phyloP scores from a whole-genome alignment of 1,140 invertebrate species.

The Drosophila kanapiae region DNA sequence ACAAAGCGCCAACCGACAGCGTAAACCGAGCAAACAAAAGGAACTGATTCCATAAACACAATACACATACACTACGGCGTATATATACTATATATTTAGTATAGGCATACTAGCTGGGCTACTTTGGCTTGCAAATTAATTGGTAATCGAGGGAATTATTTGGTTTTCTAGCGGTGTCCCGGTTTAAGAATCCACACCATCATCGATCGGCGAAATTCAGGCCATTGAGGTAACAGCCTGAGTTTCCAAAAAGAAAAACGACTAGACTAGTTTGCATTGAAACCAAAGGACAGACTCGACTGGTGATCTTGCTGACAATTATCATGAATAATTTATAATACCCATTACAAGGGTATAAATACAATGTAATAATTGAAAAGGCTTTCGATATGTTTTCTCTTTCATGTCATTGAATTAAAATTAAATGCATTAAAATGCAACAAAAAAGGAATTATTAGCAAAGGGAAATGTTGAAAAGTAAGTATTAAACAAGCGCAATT shows the following conservation, averaged over 20 bases:
- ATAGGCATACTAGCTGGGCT: background rate
- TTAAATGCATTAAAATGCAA: no score
- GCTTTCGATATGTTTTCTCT: no score
- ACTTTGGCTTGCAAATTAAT: slow-evolving; percentile 19
- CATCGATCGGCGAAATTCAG: background rate
- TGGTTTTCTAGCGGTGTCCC: background rate
- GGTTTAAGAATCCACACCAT: background rate
- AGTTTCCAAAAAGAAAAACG: background rate
- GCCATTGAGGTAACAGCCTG: background rate
- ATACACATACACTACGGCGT: no score
- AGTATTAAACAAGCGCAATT: no score
- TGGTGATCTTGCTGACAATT: no score
- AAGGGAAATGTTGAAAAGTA: background rate
- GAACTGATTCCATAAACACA: background rate
- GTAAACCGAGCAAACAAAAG: slow-evolving; percentile 26
- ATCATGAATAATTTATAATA: no score
- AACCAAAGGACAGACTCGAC: no score
- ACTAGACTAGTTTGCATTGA: background rate
- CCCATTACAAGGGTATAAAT: no score
- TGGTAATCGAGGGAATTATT: slow-evolving; percentile 25
- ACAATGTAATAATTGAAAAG: background rate
- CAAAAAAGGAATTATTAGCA: background rate
- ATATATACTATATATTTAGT: background rate
- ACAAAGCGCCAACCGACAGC: slow-evolving; percentile 23
- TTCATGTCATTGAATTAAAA: no score